Base-by-base conservation (phyloP, 37 sponge, comb jelly and placozoan genomes). In the Cliona cf. orientalis region DNA sequence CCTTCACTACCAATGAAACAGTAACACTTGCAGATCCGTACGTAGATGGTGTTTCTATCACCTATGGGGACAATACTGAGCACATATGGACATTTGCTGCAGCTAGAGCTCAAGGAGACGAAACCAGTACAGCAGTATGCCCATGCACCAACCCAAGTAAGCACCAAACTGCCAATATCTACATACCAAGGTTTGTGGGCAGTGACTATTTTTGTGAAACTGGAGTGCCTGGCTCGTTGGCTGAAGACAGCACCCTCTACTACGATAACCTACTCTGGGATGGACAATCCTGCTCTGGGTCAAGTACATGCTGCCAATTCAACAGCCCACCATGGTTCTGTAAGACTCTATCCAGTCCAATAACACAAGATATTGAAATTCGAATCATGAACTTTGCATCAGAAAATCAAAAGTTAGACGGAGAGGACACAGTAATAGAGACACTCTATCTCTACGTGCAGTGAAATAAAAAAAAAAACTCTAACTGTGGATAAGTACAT, bases 321-420 rank as follows among this genome's bases (percentile, higher is more conserved):
- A 67, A 67, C 68, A 67, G 36, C 31, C 68, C 68, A 29, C 68
- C 68, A 67, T 67, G 36, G 9, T 67, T 67, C 68, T 37, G 32
- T 67, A 36, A 31, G 6, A 4, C 31, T 14, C 68, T 67, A 37
- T 40, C 68, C 68, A 67, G n/a, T n/a, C n/a, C n/a, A n/a, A n/a
- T n/a, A n/a, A n/a, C n/a, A n/a, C n/a, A n/a, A n/a, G n/a, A n/a
- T n/a, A n/a, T n/a, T n/a, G n/a, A n/a, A n/a, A n/a, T n/a, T n/a
- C n/a, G n/a, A n/a, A n/a, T n/a, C n/a, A n/a, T n/a, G n/a, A n/a
- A n/a, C n/a, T n/a, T n/a, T n/a, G n/a, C n/a, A n/a, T n/a, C n/a
- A n/a, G n/a, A n/a, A n/a, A n/a, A n/a, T n/a, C n/a, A n/a, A n/a
- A n/a, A n/a, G n/a, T n/a, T n/a, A n/a, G n/a, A n/a, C n/a, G n/a